These are phyloP conservation scores for Sebastes steindachneri DNA, from an alignment of 2,797 vertebrate genomes.

Conservation along the genomic window DNA sequence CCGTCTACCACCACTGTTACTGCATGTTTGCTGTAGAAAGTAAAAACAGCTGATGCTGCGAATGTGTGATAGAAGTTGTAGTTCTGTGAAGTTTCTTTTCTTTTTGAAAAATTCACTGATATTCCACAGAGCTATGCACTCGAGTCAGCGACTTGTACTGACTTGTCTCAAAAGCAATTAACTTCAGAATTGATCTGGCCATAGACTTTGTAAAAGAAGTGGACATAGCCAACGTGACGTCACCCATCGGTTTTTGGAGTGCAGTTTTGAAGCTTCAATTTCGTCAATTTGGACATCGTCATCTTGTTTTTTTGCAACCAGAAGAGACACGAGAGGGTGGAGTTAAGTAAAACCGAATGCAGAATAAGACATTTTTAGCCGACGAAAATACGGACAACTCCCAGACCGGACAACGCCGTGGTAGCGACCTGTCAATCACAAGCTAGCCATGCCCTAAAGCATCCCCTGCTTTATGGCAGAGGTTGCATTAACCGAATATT, in stretches of 20 bases:
- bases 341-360: neutral
- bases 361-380: neutral
- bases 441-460: neutral
- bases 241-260: neutral
- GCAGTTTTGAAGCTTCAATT: neutral
- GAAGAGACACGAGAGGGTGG: neutral
- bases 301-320: neutral
- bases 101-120: neutral
- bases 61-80: neutral
- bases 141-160: neutral
- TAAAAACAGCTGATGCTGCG: constrained; percentile 1
- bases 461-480: no score
- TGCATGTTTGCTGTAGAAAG: neutral
- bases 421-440: neutral
- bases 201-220: neutral
- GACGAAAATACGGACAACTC: neutral
- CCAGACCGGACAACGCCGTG: neutral
- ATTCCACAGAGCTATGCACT: neutral
- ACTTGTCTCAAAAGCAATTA: neutral
- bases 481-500: no score
- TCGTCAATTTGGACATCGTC: neutral
- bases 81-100: neutral
- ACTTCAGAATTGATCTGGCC: neutral
- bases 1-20: neutral
- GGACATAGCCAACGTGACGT: neutral